Percentiles rank a stretch among this genome's conserved stretches.
phyloP scores from a whole-genome alignment of 2,888 invertebrate species.

The Polydrusus tereticollis region DNA sequence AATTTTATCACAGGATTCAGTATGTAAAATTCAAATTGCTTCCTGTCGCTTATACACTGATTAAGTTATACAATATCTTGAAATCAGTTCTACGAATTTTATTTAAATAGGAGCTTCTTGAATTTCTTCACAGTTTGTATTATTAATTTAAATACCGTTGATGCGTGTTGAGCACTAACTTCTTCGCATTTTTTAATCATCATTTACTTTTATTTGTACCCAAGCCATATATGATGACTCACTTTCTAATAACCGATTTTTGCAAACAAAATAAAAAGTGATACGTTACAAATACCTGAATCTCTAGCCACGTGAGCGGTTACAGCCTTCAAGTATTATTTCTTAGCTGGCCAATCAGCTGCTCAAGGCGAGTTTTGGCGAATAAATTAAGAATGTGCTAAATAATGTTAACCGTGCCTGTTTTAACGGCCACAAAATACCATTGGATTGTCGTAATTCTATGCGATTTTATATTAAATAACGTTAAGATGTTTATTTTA shows the following conservation, averaged over 20 bases:
- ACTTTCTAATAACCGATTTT: constrained; percentile 5
- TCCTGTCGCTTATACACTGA: too few species aligned
- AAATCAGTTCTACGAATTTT: too few species aligned
- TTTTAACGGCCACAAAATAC: constrained; percentile 39
- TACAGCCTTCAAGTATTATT: constrained; percentile 31
- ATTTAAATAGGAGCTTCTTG: too few species aligned
- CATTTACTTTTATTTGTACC: background rate
- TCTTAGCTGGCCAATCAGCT: constrained; percentile 25
- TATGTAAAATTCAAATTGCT: too few species aligned
- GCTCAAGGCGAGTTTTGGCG: constrained; percentile 26
- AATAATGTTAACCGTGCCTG: constrained; percentile 33
- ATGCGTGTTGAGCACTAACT: too few species aligned
- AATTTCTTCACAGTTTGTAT: too few species aligned
- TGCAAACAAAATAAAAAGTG: constrained; percentile 15
- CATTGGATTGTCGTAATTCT: constrained; percentile 33
- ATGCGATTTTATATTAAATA: constrained; percentile 3
- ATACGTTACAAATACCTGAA: constrained; percentile 14
- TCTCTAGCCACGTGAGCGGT: background rate
- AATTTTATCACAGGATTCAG: too few species aligned
- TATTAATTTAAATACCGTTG: too few species aligned
- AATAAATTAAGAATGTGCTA: constrained; percentile 36
- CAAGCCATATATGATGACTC: background rate
- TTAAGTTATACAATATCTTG: too few species aligned
- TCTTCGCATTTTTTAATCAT: background rate
- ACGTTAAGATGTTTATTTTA: background rate